Evolutionary conservation across 2,113 vertebrate genomes (phyloP).

Genomic region (Amphiprion percula): DNA sequence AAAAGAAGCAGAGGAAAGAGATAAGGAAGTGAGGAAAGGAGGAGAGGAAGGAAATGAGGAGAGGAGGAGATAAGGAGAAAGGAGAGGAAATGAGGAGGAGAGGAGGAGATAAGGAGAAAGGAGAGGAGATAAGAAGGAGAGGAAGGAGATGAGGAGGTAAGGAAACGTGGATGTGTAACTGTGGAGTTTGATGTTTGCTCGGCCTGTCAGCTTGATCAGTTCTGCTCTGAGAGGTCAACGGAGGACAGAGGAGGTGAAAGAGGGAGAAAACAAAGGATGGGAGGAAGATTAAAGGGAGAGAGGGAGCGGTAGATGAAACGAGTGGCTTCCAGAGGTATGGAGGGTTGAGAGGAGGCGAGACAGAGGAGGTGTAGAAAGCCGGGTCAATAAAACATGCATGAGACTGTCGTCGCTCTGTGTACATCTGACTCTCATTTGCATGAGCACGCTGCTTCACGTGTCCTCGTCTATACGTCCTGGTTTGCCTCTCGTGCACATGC

Average conservation of each 20-base stretch:
- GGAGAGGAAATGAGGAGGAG: too few species aligned
- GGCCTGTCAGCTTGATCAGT: slow-evolving; percentile 25
- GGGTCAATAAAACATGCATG: slow-evolving; percentile 72
- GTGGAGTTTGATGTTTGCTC: too few species aligned
- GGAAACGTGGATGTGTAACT: too few species aligned
- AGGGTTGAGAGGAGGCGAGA: background rate
- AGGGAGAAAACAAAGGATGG: background rate
- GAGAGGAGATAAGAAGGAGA: too few species aligned
- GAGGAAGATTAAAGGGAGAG: slow-evolving; percentile 19
- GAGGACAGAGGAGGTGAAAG: slow-evolving; percentile 38
- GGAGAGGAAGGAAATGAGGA: background rate
- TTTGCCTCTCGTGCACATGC: background rate
- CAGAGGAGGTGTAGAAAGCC: slow-evolving; percentile 51
- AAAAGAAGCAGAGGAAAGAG: background rate
- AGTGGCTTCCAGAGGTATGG: slow-evolving; percentile 9
- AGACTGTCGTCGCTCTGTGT: slow-evolving; percentile 31
- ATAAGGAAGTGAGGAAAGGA: background rate
- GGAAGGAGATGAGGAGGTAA: background rate
- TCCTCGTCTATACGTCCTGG: slow-evolving; percentile 11
- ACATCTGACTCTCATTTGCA: slow-evolving; percentile 29
- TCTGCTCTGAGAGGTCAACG: slow-evolving; percentile 38
- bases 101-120: too few species aligned
- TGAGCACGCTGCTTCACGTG: background rate
- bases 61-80: background rate
- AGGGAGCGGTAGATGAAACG: slow-evolving; percentile 8